phyloP scores from a whole-genome alignment of 2,113 vertebrate species.

The Castor canadensis region DNA sequence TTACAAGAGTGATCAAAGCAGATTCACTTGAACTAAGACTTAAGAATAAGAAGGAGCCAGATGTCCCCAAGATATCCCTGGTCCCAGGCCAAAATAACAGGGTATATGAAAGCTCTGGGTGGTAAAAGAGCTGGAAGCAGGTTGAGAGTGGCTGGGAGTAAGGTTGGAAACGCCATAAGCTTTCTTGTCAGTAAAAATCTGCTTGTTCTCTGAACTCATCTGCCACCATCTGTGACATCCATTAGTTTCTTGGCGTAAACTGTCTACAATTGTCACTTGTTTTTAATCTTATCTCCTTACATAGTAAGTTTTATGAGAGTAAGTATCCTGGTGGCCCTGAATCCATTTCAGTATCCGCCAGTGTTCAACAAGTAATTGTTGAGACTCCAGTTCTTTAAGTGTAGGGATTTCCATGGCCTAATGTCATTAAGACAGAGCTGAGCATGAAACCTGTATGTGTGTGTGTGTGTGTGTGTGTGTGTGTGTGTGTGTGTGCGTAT shows the following conservation, averaged over 20 bases:
- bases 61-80: not conserved
- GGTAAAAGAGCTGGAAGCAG: not conserved
- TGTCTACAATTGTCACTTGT: not conserved
- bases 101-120: not conserved
- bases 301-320: not conserved
- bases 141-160: not conserved
- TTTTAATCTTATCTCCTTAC: not conserved
- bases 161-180: not conserved
- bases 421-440: not conserved
- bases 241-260: not conserved
- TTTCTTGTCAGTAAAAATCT: constrained; percentile 12
- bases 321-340: not conserved
- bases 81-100: not conserved
- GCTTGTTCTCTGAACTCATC: not conserved
- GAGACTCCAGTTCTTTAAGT: not conserved
- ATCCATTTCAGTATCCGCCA: not conserved
- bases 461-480: no score
- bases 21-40: not conserved
- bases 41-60: not conserved
- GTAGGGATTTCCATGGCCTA: not conserved
- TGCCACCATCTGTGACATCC: not conserved
- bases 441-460: no score
- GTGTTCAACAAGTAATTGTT: not conserved
- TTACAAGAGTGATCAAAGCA: not conserved
- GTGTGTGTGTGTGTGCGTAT: not conserved